Evolutionary conservation across 2,888 invertebrate species (phyloP), one percentile per base, ranked within the genome.

Genomic region (Crocallis elinguaria): DNA sequence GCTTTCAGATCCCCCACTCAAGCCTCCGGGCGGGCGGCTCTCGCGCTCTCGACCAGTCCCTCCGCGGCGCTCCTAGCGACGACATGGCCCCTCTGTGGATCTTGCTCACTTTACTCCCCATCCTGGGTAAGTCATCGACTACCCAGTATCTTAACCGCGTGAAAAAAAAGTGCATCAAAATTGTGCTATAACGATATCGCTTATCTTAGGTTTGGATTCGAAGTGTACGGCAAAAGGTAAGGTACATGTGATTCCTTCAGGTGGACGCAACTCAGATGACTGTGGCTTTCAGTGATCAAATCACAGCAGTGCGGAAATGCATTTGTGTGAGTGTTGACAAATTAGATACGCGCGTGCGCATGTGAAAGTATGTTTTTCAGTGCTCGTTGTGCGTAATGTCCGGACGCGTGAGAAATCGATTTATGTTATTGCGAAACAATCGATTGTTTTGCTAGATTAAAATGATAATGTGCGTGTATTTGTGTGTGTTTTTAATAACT

Each of bases 41-140:
- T 49, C 61, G 75, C 74, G 76, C 74, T 42, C 45, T 19, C 59
- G 56, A 66, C 57, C 89, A 90, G 89, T 90, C 80, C 80, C 67
- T 76, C 73, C 88, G 88, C 87, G 86, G 75, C 86, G 77, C 77
- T 75, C 79, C 76, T 76, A 81, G 89, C 87, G 88, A 79, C 83
- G 82, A 81, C 89, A 91, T 91, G 90, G 85, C 82, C 84, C 83
- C 80, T 75, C 72, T 88, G 83, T 91, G 90, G 90, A 79, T 89
- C 75, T 82, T 88, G 73, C 79, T 91, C 58, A 78, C 84, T 69
- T 82, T 90, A 79, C 88, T 91, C 86, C 90, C 90, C 77, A 73
- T 88, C 57, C 78, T 91, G 82, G 90, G 90, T 91, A 90, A 90
- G 90, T 89, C 43, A 12, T 8, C 21, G 46, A 52, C 69, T 51